A percentile compares a stretch with the other conserved stretches of the same genome.
Conservation (phyloP, 2,888 invertebrate genomes). For the Kryphioiulus occultus region DNA sequence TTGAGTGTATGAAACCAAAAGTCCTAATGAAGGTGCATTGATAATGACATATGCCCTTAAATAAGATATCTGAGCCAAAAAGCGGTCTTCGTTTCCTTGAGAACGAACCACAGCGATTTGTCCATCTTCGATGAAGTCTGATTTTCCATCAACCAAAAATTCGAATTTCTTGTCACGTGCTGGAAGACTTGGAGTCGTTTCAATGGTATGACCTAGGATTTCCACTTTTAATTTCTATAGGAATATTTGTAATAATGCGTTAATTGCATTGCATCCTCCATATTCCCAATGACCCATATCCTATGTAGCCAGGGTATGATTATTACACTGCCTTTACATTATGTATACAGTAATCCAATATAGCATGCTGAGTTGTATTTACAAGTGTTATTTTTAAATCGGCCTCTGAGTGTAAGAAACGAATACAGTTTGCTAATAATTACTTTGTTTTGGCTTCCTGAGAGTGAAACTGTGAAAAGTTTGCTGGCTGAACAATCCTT, state of each 20-base stretch:
- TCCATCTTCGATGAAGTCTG: slow-evolving; percentile 28
- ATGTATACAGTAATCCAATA: no score
- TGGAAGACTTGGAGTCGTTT: not conserved
- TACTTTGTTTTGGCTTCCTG: slow-evolving; percentile 35
- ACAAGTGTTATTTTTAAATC: no score
- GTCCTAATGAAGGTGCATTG: slow-evolving; percentile 46
- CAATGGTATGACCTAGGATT: slow-evolving; percentile 42
- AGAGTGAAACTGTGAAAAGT: slow-evolving; percentile 45
- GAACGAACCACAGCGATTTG: slow-evolving; percentile 46
- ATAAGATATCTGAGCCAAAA: slow-evolving; percentile 41
- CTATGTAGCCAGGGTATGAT: no score
- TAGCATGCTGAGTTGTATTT: no score
- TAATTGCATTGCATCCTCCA: no score
- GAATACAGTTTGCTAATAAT: not conserved
- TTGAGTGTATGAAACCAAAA: slow-evolving; percentile 22
- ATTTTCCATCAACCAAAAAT: slow-evolving; percentile 45
- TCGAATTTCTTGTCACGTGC: not conserved
- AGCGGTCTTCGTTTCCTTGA: slow-evolving; percentile 47
- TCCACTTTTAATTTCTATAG: slow-evolving; percentile 43
- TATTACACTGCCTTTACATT: no score
- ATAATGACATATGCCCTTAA: not conserved
- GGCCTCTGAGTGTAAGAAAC: no score
- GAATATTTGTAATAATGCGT: not conserved
- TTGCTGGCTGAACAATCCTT: slow-evolving; percentile 61
- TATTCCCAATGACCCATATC: no score